Evolutionary conservation across 2,797 vertebrate genomes (phyloP), one percentile per base, ranked within the genome.

Genomic region (Allochrocebus solatus): DNA sequence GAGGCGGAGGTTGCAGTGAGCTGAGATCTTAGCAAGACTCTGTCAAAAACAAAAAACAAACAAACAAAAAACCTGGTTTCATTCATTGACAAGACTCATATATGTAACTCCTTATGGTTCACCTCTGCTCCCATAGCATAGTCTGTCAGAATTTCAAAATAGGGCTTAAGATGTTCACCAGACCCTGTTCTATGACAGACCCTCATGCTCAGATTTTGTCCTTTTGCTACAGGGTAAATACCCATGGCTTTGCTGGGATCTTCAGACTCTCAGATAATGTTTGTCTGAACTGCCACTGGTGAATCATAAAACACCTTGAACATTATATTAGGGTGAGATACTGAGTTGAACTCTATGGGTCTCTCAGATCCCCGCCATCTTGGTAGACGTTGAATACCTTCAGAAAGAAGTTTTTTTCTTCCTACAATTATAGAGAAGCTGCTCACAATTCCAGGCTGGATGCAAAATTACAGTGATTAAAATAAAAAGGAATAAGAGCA

Each of bases 41-140:
- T 53, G 50, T 53, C 50, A 53, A 53, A 21, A 53, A 53, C 1
- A 2, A 17, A 19, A 19, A 53, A 19, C 4, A 48, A 5, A 50
- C 1, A 50, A 4, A 17, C 7, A 53, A 53, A 8, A 8, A 53
- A 21, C 6, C 50, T 53, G 7, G 19, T 53, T 53, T 53, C 50
- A 33, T 74, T 59, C 7, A 14, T 24, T 16, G 5, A 1, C n/a
- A 50, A 61, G 16, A 76, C 16, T 10, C 26, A 5, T 11, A 10
- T 36, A 9, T 39, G 22, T 57, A 46, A 8, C 7, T 21, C 0
- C 21, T 39, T 30, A 2, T 74, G 9, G 4, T 30, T 82, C 22
- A 19, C 14, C 30, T 12, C 5, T n/a, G 28, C 1, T 74, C 50
- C 39, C n/a, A 2, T 2, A 70, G 6, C 4, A 0, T 0, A 84